Evolutionary conservation across 2,888 invertebrate genomes (phyloP), one percentile per base, ranked within the genome.

Genomic region (Melanargia galathea): DNA sequence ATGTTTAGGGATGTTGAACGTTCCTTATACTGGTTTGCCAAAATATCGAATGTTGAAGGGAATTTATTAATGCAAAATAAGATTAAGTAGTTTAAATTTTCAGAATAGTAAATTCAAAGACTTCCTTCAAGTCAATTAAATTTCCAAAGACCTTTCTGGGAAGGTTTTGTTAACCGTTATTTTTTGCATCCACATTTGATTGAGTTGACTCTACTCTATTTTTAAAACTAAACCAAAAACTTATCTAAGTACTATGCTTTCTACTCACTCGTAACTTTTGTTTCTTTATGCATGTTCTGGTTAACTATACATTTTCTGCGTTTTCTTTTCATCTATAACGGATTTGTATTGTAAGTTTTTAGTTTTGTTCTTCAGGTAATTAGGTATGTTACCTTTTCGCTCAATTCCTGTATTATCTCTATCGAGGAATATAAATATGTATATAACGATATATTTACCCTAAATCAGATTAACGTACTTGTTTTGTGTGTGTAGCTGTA

Each of bases 401-500:
- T 18, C 16, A 1, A 18, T 43, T 43, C n/a, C 13, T 18, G 6
- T 18, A 8, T 8, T 16, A 43, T 43, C 48, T 6, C n/a, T 13
- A 26, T n/a, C n/a, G 11, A 13, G 7, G 13, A 16, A 40, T 40
- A 26, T 26, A 6, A 26, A 6, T 35, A 8, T 35, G 35, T 11
- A 10, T 11, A 35, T 35, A 8, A n/a, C n/a, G n/a, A n/a, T 11
- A 18, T 5, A n/a, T 13, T 16, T 16, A 55, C 43, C 43, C 43
- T 55, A 16, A 1, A 5, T 71, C 67, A 67, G 68, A 75, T 71
- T 58, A 76, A 78, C 77, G 76, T 77, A 78, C 77, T 76, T 77
- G 79, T 73, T 73, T 72, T 84, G 77, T 86, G 75, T 81, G 76
- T 72, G 78, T 66, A 84, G 83, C 74, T 86, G 82, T 76, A 73